These are phyloP conservation scores for Palythoa heliodiscus DNA, from an alignment of 92 coral and sea anemone genomes.

Conservation along the genomic window DNA sequence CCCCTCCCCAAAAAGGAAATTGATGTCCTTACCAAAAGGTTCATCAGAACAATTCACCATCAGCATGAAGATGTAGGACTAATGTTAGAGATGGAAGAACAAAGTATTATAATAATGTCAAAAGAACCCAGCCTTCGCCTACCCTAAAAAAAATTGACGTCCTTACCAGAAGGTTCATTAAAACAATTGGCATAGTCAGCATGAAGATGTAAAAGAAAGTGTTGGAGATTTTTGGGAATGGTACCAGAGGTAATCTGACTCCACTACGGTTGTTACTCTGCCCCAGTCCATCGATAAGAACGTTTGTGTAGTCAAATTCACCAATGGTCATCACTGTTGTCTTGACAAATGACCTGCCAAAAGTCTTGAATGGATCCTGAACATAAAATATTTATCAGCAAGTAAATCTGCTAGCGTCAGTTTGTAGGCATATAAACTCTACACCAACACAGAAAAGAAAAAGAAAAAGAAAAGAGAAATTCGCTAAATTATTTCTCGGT, in stretches of 20 bases:
- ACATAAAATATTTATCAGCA: neutral
- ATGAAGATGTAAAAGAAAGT: constrained; percentile 48
- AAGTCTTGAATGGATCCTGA: constrained; percentile 38
- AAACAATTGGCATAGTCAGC: constrained; percentile 49
- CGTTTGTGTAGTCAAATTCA: constrained; percentile 46
- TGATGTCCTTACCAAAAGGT: constrained; percentile 38
- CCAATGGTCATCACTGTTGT: constrained; percentile 58
- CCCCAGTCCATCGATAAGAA: constrained; percentile 33
- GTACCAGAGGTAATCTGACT: constrained; percentile 13
- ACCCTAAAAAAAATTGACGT: neutral
- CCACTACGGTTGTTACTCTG: constrained; percentile 14
- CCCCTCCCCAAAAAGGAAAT: neutral
- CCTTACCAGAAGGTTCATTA: constrained; percentile 52
- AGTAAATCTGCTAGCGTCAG: no score
- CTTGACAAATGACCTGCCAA: constrained; percentile 44
- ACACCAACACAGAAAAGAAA: neutral
- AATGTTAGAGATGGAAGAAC: neutral
- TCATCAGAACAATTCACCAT: constrained; percentile 49
- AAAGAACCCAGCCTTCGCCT: neutral
- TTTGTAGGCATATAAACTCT: neutral
- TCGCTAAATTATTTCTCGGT: no score
- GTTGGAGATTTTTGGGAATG: constrained; percentile 40
- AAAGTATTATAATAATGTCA: no score
- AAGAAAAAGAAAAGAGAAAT: no score
- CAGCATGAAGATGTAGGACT: constrained; percentile 43